A percentile compares a stretch with the other conserved stretches of the same genome.
Conservation (phyloP, 1,140 invertebrate genomes). For the Sweltsa coloradensis region DNA sequence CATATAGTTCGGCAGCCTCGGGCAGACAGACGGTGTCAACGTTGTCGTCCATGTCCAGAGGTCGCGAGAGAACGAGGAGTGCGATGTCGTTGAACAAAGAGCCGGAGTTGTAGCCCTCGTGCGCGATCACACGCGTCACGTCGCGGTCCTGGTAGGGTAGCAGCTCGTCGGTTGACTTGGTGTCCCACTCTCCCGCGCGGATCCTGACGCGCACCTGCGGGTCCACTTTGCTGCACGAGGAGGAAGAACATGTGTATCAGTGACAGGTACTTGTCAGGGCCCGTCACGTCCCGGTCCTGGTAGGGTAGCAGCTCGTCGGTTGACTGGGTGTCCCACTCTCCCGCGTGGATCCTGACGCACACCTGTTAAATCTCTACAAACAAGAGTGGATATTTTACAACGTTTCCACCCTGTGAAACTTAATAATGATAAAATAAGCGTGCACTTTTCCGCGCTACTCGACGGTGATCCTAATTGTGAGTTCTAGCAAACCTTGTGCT, state of each 20-base stretch:
- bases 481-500: too few species aligned
- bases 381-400: too few species aligned
- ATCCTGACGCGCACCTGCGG: too few species aligned
- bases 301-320: slow-evolving; percentile 37
- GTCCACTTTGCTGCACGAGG: too few species aligned
- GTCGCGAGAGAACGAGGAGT: slow-evolving; percentile 27
- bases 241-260: too few species aligned
- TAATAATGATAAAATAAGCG: too few species aligned
- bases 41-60: slow-evolving; percentile 25
- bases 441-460: too few species aligned
- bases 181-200: slow-evolving; percentile 60
- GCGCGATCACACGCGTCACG: slow-evolving; percentile 28
- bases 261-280: too few species aligned
- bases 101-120: slow-evolving; percentile 27
- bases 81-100: slow-evolving; percentile 35
- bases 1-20: slow-evolving; percentile 13
- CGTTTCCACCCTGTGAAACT: too few species aligned
- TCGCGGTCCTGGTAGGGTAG: slow-evolving; percentile 38
- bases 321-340: slow-evolving; percentile 54
- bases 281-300: slow-evolving; percentile 35
- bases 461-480: too few species aligned
- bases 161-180: slow-evolving; percentile 36
- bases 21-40: slow-evolving; percentile 39
- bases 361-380: too few species aligned
- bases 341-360: slow-evolving; percentile 44